A percentile compares a stretch with the other conserved stretches of the same genome.
These are phyloP conservation scores for Leucosticte australis DNA, from an alignment of 2,113 vertebrate genomes.

Conservation along the genomic window DNA sequence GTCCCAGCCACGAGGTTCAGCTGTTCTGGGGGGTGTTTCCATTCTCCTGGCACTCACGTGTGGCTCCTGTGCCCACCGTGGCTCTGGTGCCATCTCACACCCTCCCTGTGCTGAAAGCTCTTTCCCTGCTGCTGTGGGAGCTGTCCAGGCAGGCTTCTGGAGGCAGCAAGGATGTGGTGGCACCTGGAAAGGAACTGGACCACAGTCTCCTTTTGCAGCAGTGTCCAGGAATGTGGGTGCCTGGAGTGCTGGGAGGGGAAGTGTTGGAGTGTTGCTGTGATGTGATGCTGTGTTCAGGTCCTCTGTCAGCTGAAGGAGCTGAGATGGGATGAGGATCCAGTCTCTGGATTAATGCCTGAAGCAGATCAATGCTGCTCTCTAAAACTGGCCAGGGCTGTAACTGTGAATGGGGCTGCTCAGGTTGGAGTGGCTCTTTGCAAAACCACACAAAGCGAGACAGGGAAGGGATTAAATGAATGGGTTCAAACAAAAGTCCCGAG, in stretches of 20 bases:
- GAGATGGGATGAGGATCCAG: neutral
- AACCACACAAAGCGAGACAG: neutral
- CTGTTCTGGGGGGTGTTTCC: rapidly evolving
- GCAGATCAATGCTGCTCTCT: neutral
- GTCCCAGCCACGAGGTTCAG: neutral
- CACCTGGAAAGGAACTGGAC: neutral
- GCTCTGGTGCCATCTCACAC: neutral
- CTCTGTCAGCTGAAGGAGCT: neutral
- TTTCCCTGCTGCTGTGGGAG: neutral
- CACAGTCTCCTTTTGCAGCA: neutral
- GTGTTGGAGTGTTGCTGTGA: rapidly evolving
- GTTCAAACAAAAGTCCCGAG: neutral
- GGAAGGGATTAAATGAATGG: neutral
- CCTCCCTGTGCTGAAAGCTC: neutral
- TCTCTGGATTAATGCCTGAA: neutral
- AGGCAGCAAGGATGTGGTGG: neutral
- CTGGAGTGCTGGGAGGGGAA: neutral
- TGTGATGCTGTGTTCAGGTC: neutral
- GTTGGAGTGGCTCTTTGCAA: neutral
- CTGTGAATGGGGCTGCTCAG: neutral
- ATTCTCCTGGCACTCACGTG: neutral
- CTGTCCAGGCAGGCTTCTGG: neutral
- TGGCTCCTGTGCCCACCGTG: rapidly evolving
- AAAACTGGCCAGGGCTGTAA: neutral
- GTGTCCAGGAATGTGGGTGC: neutral